Conservation (phyloP, 2,888 invertebrate species). For the Mythimna lalbum region DNA sequence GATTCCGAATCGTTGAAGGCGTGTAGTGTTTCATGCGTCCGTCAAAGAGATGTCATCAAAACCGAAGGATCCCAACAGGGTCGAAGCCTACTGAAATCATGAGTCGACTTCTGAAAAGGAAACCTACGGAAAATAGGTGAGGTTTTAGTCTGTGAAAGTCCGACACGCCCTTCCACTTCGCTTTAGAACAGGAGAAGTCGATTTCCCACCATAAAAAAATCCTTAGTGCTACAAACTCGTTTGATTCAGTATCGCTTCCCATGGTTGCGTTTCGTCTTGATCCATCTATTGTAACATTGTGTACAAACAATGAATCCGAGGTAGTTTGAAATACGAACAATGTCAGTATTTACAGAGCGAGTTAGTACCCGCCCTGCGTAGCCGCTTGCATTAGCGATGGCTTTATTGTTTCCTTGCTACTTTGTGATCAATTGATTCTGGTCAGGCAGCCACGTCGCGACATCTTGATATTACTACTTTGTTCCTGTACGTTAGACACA, state of each 20-base stretch:
- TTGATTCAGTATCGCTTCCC: conserved; percentile 14
- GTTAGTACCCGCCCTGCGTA: conserved; percentile 51
- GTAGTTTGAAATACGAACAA: conserved; percentile 50
- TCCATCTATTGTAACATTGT: conserved; percentile 23
- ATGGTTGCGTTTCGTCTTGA: conserved; percentile 12
- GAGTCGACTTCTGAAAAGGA: no score
- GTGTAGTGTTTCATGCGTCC: no score
- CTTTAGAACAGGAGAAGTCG: no score
- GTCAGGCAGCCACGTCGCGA: conserved; percentile 55
- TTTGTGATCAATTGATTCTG: conserved; percentile 72
- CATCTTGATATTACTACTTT: conserved; percentile 56
- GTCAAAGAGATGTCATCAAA: no score
- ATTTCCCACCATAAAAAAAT: background rate
- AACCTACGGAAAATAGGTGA: no score
- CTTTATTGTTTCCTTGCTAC: conserved; percentile 68
- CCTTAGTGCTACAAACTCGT: conserved; percentile 1
- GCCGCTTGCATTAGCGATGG: conserved; percentile 51
- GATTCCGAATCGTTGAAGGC: no score
- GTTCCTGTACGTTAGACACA: conserved; percentile 28
- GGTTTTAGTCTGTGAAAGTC: no score
- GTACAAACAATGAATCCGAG: conserved; percentile 25
- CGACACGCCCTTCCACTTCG: no score
- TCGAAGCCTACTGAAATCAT: no score
- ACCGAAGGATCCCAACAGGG: no score
- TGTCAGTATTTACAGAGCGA: conserved; percentile 52